Conservation (phyloP, 2,888 invertebrate genomes). For the Ornithoptera priamus region DNA sequence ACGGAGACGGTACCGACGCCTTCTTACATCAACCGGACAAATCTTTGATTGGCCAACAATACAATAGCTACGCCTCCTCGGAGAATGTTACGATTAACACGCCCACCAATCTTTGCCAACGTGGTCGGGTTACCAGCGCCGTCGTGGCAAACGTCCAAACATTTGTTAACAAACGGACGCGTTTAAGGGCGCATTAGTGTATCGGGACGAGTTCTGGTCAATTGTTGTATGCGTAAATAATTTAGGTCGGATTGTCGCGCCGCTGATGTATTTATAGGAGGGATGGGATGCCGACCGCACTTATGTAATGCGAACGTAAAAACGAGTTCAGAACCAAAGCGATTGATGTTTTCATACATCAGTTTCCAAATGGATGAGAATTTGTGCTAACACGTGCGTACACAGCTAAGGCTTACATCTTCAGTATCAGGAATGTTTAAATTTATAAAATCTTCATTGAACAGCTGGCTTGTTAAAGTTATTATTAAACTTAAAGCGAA, state of each 20-base stretch:
- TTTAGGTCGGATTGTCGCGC: conserved; percentile 20
- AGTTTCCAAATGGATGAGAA: not conserved
- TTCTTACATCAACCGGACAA: conserved; percentile 9
- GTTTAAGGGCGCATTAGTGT: conserved; percentile 27
- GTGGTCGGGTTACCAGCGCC: conserved; percentile 19
- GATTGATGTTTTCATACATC: not conserved
- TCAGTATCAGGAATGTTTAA: not conserved
- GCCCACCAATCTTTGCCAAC: conserved; percentile 44
- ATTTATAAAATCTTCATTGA: no score
- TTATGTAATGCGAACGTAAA: conserved; percentile 8
- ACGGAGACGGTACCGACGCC: conserved; percentile 8
- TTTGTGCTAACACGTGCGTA: not conserved
- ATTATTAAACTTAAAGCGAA: no score
- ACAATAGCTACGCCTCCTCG: conserved; percentile 39
- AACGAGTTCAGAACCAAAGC: not conserved
- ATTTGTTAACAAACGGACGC: conserved; percentile 33
- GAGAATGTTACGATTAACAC: conserved; percentile 37
- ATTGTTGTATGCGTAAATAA: conserved; percentile 24
- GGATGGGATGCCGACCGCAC: conserved; percentile 2
- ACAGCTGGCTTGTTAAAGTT: no score
- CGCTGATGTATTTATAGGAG: conserved; percentile 18
- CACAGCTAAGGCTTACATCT: no score
- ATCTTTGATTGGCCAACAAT: conserved; percentile 38
- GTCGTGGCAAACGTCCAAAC: conserved; percentile 40
- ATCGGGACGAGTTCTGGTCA: conserved; percentile 24